A percentile compares a stretch with the other conserved stretches of the same genome.
These are phyloP conservation scores for Alligator mississippiensis DNA, from an alignment of 2,113 vertebrate genomes.

Conservation along the genomic window DNA sequence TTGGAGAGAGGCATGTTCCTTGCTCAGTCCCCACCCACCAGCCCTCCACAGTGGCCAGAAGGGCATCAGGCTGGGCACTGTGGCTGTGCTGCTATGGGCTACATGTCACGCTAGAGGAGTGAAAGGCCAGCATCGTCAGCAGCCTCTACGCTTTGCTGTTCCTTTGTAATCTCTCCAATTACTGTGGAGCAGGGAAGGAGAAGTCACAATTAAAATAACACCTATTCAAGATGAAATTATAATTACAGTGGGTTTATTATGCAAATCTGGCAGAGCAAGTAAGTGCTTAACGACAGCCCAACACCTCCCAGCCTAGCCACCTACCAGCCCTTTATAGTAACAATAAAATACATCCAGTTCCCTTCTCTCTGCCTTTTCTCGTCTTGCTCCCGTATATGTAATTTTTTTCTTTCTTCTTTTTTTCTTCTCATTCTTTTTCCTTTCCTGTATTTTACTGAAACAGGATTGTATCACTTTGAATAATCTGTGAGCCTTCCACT, in stretches of 20 bases:
- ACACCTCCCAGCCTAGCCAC: neutral
- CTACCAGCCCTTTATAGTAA: neutral
- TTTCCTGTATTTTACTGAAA: neutral
- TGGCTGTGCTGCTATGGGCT: too few relatives aligned
- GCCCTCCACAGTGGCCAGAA: neutral
- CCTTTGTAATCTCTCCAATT: neutral
- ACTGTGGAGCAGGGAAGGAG: neutral
- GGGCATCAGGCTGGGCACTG: neutral
- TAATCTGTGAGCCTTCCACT: neutral
- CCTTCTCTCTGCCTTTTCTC: neutral
- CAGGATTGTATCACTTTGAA: neutral
- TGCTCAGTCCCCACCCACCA: neutral
- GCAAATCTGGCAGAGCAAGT: slow-evolving; percentile 11
- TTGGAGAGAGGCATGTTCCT: neutral
- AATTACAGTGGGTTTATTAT: slow-evolving; percentile 31
- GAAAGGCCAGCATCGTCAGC: neutral
- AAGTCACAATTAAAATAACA: slow-evolving; percentile 22
- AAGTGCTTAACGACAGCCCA: neutral
- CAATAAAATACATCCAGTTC: neutral
- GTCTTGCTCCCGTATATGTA: neutral
- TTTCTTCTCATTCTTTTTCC: neutral
- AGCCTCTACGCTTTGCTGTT: neutral
- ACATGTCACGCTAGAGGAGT: neutral
- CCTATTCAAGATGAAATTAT: slow-evolving; percentile 18
- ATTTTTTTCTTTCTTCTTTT: neutral